A percentile compares a stretch with the other conserved stretches of the same genome.
Evolutionary conservation across 2,797 vertebrate genomes (phyloP).

Genomic region (Hapalemur alaotrensis): DNA sequence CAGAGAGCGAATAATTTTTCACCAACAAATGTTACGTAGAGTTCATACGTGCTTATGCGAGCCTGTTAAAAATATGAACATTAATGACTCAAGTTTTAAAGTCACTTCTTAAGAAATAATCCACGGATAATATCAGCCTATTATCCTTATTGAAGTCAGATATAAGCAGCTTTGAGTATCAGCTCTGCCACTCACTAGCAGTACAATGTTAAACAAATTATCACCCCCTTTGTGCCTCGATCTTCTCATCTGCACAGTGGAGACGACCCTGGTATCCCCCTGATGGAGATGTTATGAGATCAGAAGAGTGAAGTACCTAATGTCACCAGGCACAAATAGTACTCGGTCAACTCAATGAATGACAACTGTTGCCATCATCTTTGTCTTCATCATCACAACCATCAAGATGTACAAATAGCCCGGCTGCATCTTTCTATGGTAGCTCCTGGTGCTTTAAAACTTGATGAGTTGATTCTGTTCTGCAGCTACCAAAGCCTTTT

Average conservation of each 20-base stretch:
- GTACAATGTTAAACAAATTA: background rate
- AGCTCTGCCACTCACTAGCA: background rate
- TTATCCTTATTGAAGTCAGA: background rate
- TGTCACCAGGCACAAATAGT: background rate
- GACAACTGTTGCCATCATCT: background rate
- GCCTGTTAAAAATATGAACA: background rate
- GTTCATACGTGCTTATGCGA: background rate
- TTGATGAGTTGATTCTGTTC: too few species aligned
- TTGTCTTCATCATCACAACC: background rate
- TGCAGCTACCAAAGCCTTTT: background rate
- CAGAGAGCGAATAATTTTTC: background rate
- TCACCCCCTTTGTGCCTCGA: background rate
- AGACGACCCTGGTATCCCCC: too few species aligned
- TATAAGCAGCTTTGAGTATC: background rate
- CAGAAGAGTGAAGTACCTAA: background rate
- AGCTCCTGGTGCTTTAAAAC: background rate
- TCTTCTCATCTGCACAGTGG: background rate
- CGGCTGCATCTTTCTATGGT: accelerated
- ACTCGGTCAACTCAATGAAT: background rate
- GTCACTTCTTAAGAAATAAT: background rate
- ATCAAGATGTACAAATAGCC: background rate
- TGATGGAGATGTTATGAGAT: accelerated
- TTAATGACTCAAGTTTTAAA: background rate
- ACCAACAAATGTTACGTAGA: background rate
- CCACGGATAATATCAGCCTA: background rate